phyloP scores from a whole-genome alignment of 2,113 vertebrate species.

The Fulica atra region DNA sequence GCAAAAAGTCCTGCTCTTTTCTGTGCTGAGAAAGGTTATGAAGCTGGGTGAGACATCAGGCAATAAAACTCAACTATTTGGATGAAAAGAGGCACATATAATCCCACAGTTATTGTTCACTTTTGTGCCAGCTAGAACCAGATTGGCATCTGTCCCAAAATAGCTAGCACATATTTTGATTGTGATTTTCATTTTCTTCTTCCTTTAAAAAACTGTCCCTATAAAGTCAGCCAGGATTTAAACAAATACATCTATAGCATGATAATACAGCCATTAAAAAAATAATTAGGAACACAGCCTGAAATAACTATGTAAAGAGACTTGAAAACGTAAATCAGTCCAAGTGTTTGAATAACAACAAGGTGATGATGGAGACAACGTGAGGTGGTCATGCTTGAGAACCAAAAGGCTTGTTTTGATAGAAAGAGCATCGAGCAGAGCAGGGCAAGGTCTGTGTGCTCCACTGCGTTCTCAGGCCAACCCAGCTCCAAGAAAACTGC shows the following conservation, averaged over 20 bases:
- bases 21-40: not conserved
- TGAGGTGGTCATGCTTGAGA: not conserved
- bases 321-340: conserved; percentile 42
- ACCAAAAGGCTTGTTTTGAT: not conserved
- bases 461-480: not conserved
- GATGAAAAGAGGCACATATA: not conserved
- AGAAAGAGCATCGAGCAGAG: not conserved
- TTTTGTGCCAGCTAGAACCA: not conserved
- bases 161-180: not conserved
- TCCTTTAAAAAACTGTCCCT: conserved; percentile 39
- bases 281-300: conserved; percentile 40
- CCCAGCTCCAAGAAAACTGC: not conserved
- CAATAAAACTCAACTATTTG: not conserved
- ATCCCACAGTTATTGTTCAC: not conserved
- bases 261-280: conserved; percentile 33
- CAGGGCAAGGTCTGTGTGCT: not conserved
- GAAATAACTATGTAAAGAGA: conserved; percentile 52
- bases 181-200: conserved; percentile 27
- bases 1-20: not conserved
- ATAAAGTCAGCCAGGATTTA: conserved; percentile 68
- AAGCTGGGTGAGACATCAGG: not conserved
- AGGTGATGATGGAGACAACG: conserved; percentile 4
- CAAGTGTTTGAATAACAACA: not conserved
- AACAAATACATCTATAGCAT: conserved; percentile 58
- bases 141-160: conserved; percentile 22